A percentile compares a stretch with the other conserved stretches of the same genome.
Conservation (phyloP, 2,888 invertebrate species). For the Meghimatium bilineatum region DNA sequence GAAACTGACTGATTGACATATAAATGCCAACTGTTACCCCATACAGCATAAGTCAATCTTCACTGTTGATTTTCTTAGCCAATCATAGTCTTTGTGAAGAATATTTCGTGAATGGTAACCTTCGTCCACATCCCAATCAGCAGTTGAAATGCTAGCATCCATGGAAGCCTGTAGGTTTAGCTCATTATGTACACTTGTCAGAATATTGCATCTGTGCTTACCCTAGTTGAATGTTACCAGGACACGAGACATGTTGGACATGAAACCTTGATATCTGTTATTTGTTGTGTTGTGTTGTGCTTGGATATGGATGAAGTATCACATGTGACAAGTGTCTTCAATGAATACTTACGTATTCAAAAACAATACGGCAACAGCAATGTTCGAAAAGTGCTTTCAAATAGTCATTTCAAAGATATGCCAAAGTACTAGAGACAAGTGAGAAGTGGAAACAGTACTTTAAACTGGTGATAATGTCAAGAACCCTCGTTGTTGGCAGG, state of each 20-base stretch:
- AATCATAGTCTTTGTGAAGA: too few relatives aligned
- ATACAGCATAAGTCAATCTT: too few relatives aligned
- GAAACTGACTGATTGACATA: too few relatives aligned
- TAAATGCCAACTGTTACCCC: too few relatives aligned
- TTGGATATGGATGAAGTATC: neutral
- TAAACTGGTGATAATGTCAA: neutral
- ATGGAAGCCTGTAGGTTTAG: neutral
- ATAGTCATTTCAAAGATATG: neutral
- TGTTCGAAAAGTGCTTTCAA: neutral
- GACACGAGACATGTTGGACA: neutral
- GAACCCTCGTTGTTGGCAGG: neutral
- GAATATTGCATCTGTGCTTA: neutral
- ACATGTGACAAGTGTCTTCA: neutral
- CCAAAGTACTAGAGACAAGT: neutral
- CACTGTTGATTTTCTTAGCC: too few relatives aligned
- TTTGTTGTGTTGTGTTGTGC: neutral
- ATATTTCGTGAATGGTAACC: neutral
- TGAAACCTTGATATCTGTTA: neutral
- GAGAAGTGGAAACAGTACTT: neutral
- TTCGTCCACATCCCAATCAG: neutral
- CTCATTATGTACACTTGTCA: slow-evolving; percentile 2
- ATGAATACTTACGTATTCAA: neutral
- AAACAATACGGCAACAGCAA: neutral
- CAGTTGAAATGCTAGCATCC: neutral
- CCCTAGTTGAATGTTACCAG: neutral